Evolutionary conservation across 1,140 invertebrate genomes (phyloP), one percentile per base, ranked within the genome.

Genomic region (Medauroidea extradentata): DNA sequence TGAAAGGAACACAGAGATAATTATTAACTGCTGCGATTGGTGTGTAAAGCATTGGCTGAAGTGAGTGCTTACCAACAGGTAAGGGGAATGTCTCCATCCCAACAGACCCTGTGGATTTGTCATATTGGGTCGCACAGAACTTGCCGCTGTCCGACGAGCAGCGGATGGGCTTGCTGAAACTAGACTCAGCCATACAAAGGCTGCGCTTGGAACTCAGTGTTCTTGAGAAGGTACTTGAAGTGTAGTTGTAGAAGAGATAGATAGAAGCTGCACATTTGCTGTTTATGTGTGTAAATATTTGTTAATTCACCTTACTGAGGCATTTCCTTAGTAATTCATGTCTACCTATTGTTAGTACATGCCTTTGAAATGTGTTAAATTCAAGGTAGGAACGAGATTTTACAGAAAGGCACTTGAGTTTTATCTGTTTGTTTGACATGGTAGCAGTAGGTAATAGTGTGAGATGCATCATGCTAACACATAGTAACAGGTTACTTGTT

Each of bases 41-140:
- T n/a, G n/a, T n/a, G n/a, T n/a, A n/a, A n/a, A n/a, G n/a, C n/a
- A n/a, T n/a, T n/a, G 29, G 29, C 5, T 34, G 29, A 34, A 11
- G 29, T 34, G 29, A 34, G 29, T 4, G 29, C 5, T 11, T 34
- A 11, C 29, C 29, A 4, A 11, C 29, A 34, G 29, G 29, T 4
- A 34, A 34, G 29, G 29, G 29, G 5, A 34, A 34, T 11, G 29
- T 34, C 5, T 34, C 29, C 29, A 34, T 34, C 68, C 87, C 88
- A 2, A 70, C 73, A 59, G 84, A 88, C 73, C 79, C 86, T 8
- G 73, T 81, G 53, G 81, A 88, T 60, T 77, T 91, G 64, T 90
- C 88, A 14, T 91, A 85, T 74, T 92, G 89, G 88, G 82, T 89
- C 43, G 86, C 86, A 42, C 83, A 85, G 61, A 89, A 89, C 75